phyloP scores from a whole-genome alignment of 2,888 invertebrate species.

The Atherix ibis region DNA sequence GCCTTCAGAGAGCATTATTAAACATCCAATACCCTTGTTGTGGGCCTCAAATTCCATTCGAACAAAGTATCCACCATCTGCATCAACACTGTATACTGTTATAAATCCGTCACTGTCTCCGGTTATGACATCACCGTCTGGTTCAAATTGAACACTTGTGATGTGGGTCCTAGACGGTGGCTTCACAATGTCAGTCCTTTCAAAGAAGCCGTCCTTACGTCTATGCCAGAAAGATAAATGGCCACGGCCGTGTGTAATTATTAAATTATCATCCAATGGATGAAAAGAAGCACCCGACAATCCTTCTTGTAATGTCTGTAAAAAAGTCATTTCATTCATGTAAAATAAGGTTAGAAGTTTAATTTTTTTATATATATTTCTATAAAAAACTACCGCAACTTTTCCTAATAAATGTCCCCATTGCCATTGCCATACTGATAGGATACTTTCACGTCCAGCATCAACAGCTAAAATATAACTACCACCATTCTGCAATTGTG shows the following conservation, averaged over 20 bases:
- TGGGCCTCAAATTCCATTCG: constrained; percentile 81
- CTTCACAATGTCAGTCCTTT: constrained; percentile 75
- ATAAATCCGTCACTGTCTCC: constrained; percentile 86
- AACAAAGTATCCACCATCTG: constrained; percentile 77
- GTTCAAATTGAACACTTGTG: constrained; percentile 77
- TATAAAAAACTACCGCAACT: constrained; percentile 87
- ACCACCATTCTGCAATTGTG: constrained; percentile 56
- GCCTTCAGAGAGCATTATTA: constrained; percentile 80
- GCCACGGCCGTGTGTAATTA: constrained; percentile 82
- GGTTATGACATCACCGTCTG: constrained; percentile 82
- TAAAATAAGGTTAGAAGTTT: constrained; percentile 5
- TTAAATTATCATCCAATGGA: constrained; percentile 76
- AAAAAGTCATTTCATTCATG: too few species aligned
- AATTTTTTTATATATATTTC: background rate
- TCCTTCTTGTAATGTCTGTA: constrained; percentile 75
- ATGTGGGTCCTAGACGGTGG: constrained; percentile 75
- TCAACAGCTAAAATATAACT: constrained; percentile 82
- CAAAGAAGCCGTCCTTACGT: constrained; percentile 79
- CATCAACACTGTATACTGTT: constrained; percentile 77
- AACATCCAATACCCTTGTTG: constrained; percentile 70
- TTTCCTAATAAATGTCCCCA: constrained; percentile 85
- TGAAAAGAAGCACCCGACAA: constrained; percentile 80
- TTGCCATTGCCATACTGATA: constrained; percentile 93
- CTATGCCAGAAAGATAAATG: constrained; percentile 88
- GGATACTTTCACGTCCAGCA: constrained; percentile 72